phyloP scores from a whole-genome alignment of 2,888 invertebrate species.

The Xanthia icteritia region DNA sequence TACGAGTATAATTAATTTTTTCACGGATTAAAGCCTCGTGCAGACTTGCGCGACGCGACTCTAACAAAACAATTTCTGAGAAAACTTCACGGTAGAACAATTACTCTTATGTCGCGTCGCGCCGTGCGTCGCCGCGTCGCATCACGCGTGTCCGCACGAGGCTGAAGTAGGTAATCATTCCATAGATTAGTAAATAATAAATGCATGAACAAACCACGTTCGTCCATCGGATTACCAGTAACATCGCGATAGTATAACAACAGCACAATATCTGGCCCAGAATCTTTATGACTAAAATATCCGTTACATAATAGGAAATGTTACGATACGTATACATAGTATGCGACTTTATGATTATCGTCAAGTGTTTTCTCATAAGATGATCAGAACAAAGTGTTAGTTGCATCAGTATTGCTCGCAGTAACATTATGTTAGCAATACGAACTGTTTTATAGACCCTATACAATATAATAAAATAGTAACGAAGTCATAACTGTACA shows the following conservation, averaged over 20 bases:
- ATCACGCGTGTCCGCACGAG: no score
- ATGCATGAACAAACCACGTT: background rate
- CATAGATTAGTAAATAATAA: background rate
- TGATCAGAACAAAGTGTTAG: constrained; percentile 16
- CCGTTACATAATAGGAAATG: constrained; percentile 15
- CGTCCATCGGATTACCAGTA: background rate
- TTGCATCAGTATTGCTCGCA: constrained; percentile 8
- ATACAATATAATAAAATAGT: no score
- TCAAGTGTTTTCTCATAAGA: constrained; percentile 14
- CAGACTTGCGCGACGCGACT: no score
- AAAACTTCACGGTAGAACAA: no score
- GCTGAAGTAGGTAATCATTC: background rate
- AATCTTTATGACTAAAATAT: constrained; percentile 10
- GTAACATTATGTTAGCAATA: no score
- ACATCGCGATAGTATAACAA: constrained; percentile 26
- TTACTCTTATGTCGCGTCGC: no score
- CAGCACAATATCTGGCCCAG: constrained; percentile 25
- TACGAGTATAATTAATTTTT: background rate
- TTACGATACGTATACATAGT: constrained; percentile 16
- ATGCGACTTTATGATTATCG: constrained; percentile 25
- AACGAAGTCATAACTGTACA: no score
- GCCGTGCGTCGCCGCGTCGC: no score
- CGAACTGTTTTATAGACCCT: no score
- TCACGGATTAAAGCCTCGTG: no score
- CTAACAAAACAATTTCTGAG: no score